Conservation (phyloP, 1,140 invertebrate genomes). For the Musca vetustissima region DNA sequence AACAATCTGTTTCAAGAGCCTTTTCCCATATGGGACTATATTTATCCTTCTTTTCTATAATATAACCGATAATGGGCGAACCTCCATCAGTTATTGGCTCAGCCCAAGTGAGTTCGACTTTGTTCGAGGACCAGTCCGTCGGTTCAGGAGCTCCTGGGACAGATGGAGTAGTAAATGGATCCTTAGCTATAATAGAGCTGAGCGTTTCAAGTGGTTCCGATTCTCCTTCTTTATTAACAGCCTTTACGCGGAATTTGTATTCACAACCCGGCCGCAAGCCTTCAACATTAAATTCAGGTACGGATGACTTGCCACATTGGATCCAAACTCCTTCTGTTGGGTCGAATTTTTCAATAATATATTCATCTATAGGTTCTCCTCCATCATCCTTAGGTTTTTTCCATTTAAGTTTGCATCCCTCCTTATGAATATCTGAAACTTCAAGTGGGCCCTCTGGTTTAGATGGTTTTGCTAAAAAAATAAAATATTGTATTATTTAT, state of each 20-base stretch:
- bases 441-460: constrained; percentile 94
- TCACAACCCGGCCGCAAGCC: constrained; percentile 90
- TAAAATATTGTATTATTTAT: constrained; percentile 25
- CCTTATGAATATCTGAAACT: constrained; percentile 92
- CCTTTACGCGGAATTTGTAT: constrained; percentile 97
- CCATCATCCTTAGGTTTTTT: constrained; percentile 98
- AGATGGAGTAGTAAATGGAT: constrained; percentile 85
- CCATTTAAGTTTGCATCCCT: constrained; percentile 95
- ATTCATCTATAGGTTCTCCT: constrained; percentile 91
- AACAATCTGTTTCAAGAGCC: constrained; percentile 75
- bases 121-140: constrained; percentile 88
- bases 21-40: constrained; percentile 92
- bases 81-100: constrained; percentile 84
- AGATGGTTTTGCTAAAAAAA: constrained; percentile 76
- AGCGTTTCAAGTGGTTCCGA: constrained; percentile 95
- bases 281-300: constrained; percentile 85
- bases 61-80: constrained; percentile 89
- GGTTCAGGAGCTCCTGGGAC: constrained; percentile 84
- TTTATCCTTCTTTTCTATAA: constrained; percentile 97
- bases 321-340: constrained; percentile 88
- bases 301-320: constrained; percentile 77
- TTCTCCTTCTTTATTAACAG: constrained; percentile 95
- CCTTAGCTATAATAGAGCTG: constrained; percentile 90
- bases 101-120: constrained; percentile 85
- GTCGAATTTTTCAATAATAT: constrained; percentile 95